Percentiles rank a stretch among this genome's conserved stretches.
Conservation (phyloP, 2,888 invertebrate genomes). For the Augiades crinisus region DNA sequence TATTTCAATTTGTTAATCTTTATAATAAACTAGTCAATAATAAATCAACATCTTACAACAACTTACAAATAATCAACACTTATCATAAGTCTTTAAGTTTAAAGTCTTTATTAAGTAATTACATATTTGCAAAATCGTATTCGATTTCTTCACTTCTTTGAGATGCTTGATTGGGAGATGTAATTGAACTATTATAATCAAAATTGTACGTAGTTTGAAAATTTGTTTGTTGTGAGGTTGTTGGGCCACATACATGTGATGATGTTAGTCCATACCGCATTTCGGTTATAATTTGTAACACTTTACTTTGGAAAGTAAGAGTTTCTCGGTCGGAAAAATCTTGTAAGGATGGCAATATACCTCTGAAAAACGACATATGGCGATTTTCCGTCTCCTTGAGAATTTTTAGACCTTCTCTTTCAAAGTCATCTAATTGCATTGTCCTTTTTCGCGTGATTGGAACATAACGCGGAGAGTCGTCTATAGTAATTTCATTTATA, state of each 20-base stretch:
- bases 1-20: background rate
- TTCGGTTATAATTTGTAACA: constrained; percentile 36
- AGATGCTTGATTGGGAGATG: too few species aligned
- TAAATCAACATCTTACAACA: too few species aligned
- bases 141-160: background rate
- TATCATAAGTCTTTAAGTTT: background rate
- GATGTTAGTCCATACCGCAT: constrained; percentile 37
- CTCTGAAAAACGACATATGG: constrained; percentile 34
- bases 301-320: constrained; percentile 28
- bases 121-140: background rate
- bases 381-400: constrained; percentile 37
- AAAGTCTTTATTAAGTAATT: background rate
- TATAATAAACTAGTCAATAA: background rate
- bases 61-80: background rate
- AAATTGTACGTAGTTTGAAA: constrained; percentile 31
- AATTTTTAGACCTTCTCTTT: constrained; percentile 31
- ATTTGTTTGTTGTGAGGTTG: constrained; percentile 23
- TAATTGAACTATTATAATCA: constrained; percentile 9
- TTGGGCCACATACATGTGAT: background rate
- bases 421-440: constrained; percentile 35
- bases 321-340: constrained; percentile 3
- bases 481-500: constrained; percentile 30
- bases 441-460: constrained; percentile 33
- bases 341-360: constrained; percentile 5
- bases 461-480: constrained; percentile 30